A percentile compares a stretch with the other conserved stretches of the same genome.
These are phyloP conservation scores for Macaria liturata DNA, from an alignment of 2,888 invertebrate species.

Conservation along the genomic window DNA sequence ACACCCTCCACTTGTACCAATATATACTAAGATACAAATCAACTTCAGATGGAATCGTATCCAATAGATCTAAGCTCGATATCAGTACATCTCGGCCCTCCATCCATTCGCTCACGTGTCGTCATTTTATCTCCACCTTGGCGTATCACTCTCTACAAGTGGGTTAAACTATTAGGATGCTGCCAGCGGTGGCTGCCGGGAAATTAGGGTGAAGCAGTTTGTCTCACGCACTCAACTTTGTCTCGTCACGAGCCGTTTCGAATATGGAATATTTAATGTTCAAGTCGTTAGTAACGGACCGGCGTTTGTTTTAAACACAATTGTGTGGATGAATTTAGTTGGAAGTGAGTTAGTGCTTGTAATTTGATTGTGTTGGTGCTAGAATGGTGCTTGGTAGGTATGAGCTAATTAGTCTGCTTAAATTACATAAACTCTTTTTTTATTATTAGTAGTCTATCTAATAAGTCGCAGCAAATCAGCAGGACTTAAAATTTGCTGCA, in stretches of 20 bases:
- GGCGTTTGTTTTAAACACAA: not conserved
- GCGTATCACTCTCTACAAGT: slow-evolving; percentile 19
- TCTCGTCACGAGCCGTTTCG: slow-evolving; percentile 27
- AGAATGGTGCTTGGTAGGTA: no score
- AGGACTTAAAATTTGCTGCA: no score
- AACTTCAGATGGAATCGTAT: no score
- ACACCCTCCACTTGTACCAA: no score
- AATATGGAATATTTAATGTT: slow-evolving; percentile 27
- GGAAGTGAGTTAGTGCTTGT: no score
- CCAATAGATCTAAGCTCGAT: no score
- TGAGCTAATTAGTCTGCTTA: no score
- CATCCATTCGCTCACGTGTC: slow-evolving; percentile 6
- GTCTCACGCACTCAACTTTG: slow-evolving; percentile 23
- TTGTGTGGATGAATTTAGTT: no score
- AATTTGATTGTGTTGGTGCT: no score
- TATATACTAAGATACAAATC: not conserved
- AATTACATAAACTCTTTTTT: no score
- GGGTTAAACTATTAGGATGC: slow-evolving; percentile 33
- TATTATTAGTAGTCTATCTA: no score
- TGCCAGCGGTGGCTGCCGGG: slow-evolving; percentile 26
- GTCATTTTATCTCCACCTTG: slow-evolving; percentile 14
- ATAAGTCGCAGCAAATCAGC: no score
- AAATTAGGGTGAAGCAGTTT: slow-evolving; percentile 33
- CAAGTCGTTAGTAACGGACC: not conserved
- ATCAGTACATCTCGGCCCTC: not conserved